Evolutionary conservation across 2,797 vertebrate species (phyloP).

Genomic region (Coranthus polyacanthus): DNA sequence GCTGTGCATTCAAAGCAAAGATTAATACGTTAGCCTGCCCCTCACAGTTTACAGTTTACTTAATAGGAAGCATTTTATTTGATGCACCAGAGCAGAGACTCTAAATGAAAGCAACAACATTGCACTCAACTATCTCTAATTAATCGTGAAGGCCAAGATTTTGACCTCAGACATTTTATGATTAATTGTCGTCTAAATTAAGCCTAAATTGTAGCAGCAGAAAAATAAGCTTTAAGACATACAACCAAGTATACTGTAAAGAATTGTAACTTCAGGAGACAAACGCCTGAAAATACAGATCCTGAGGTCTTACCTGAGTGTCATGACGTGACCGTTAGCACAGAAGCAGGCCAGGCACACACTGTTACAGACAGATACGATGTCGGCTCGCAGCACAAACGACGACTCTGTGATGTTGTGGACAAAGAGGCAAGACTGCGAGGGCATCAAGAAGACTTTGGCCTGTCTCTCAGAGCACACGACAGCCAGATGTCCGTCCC

Average conservation of each 20-base stretch:
- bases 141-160: background rate
- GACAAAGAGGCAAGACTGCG: conserved; percentile 95
- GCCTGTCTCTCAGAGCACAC: conserved; percentile 98
- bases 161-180: background rate
- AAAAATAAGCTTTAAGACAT: background rate
- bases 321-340: conserved; percentile 98
- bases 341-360: conserved; percentile 97
- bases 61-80: conserved; percentile 8
- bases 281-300: background rate
- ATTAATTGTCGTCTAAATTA: background rate
- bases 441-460: conserved; percentile 97
- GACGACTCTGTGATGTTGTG: conserved; percentile 99
- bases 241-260: no score
- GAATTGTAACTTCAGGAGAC: background rate
- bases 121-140: background rate
- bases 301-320: conserved; percentile 89
- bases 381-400: conserved; percentile 93
- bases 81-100: background rate
- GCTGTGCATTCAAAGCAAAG: conserved; percentile 5
- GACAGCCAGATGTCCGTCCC: conserved; percentile 94
- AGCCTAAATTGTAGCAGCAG: background rate
- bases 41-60: background rate
- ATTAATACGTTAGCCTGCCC: background rate
- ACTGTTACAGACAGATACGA: conserved; percentile 93
- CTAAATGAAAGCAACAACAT: conserved; percentile 1